Evolutionary conservation across 2,797 vertebrate species (phyloP).

Genomic region (Cynodonichthys magdalenae): DNA sequence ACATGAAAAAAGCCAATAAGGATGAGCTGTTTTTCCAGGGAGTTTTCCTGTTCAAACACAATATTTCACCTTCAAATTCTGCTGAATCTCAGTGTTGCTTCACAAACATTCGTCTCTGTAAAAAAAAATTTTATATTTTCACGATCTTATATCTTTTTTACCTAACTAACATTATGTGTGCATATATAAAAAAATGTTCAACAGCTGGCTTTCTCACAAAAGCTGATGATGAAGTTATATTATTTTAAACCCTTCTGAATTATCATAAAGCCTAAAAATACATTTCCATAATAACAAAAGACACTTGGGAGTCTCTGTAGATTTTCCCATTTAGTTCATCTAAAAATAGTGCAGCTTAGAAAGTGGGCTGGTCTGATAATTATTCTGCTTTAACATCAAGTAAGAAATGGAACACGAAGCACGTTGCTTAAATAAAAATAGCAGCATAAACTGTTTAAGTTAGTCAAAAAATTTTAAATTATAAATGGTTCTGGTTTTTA

Average conservation of each 20-base stretch:
- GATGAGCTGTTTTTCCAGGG: not conserved
- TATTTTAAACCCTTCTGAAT: not conserved
- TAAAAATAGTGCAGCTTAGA: constrained; percentile 66
- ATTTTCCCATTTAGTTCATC: constrained; percentile 61
- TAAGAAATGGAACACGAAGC: not conserved
- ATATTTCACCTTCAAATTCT: not conserved
- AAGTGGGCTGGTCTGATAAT: constrained; percentile 56
- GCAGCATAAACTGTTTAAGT: not conserved
- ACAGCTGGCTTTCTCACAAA: not conserved
- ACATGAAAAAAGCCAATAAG: constrained; percentile 14
- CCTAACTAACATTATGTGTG: not conserved
- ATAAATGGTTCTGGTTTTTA: too few species aligned
- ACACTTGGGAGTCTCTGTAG: constrained; percentile 29
- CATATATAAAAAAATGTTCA: not conserved
- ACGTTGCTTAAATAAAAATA: not conserved
- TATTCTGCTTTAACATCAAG: constrained; percentile 14
- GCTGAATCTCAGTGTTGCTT: not conserved
- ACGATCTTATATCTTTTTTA: not conserved
- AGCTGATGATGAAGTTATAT: not conserved
- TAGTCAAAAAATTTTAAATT: not conserved
- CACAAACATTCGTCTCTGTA: not conserved
- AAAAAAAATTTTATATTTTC: not conserved
- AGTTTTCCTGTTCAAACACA: not conserved
- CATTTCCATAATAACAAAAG: not conserved
- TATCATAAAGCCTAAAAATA: constrained; percentile 3